These are phyloP conservation scores for Orthosia cruda DNA, from an alignment of 2,888 invertebrate species.

Conservation along the genomic window DNA sequence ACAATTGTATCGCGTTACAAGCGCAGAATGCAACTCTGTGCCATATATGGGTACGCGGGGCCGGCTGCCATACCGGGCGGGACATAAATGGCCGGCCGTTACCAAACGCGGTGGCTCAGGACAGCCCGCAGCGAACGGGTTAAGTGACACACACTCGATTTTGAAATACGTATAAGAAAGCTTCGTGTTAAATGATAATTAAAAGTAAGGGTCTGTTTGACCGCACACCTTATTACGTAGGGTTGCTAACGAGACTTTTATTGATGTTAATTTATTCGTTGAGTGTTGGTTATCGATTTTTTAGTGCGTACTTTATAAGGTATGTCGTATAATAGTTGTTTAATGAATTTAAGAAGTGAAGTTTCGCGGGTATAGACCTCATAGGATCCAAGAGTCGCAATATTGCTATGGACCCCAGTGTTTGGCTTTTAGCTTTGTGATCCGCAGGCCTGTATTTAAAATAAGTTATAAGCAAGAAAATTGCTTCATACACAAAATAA, in stretches of 20 bases:
- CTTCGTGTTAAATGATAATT: slow-evolving; percentile 68
- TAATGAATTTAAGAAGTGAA: slow-evolving; percentile 6
- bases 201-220: slow-evolving; percentile 61
- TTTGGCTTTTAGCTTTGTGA: too few species aligned
- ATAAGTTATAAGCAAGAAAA: not conserved
- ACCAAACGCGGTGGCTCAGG: slow-evolving; percentile 82
- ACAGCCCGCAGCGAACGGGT: slow-evolving; percentile 78
- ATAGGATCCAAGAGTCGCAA: too few species aligned
- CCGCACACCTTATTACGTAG: slow-evolving; percentile 55
- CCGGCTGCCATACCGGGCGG: slow-evolving; percentile 78
- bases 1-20: slow-evolving; percentile 80
- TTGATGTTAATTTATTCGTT: slow-evolving; percentile 45
- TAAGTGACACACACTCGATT: slow-evolving; percentile 79
- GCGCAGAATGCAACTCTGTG: slow-evolving; percentile 74
- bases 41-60: slow-evolving; percentile 75
- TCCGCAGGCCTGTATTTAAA: too few species aligned
- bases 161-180: slow-evolving; percentile 78
- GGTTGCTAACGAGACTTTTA: slow-evolving; percentile 47
- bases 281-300: slow-evolving; percentile 32
- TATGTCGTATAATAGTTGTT: not conserved
- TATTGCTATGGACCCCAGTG: too few species aligned
- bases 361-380: too few species aligned
- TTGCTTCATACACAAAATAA: not conserved
- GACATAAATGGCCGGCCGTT: slow-evolving; percentile 76
- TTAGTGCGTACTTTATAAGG: slow-evolving; percentile 6